phyloP scores from a whole-genome alignment of 2,888 invertebrate species.

The Cheilosia grossa region DNA sequence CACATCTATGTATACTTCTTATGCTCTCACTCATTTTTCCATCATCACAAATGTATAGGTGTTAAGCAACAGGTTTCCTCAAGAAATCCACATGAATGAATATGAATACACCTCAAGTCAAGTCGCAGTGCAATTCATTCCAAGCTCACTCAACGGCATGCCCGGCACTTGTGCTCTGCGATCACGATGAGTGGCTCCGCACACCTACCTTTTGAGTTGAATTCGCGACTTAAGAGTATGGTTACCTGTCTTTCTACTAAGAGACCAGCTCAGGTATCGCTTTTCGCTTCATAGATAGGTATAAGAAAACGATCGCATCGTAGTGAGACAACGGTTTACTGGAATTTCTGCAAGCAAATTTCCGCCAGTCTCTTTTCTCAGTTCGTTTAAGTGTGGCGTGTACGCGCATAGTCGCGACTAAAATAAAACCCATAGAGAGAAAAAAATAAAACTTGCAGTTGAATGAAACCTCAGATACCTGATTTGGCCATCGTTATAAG shows the following conservation, averaged over 20 bases:
- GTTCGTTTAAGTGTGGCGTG: slow-evolving; percentile 57
- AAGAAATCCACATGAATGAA: slow-evolving; percentile 25
- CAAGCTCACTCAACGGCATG: slow-evolving; percentile 32
- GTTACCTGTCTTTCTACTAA: slow-evolving; percentile 23
- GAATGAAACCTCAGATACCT: slow-evolving; percentile 54
- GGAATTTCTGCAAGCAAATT: slow-evolving; percentile 56
- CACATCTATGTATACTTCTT: too few relatives aligned
- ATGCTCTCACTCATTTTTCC: background rate
- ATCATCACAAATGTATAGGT: slow-evolving; percentile 42
- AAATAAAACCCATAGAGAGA: slow-evolving; percentile 22
- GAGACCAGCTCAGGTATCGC: slow-evolving; percentile 18
- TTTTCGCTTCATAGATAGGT: slow-evolving; percentile 11
- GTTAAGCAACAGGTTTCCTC: slow-evolving; percentile 49
- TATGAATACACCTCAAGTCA: slow-evolving; percentile 46
- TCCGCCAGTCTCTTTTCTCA: slow-evolving; percentile 64
- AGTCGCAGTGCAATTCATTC: slow-evolving; percentile 27
- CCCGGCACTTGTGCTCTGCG: background rate
- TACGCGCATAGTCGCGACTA: slow-evolving; percentile 34
- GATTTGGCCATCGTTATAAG: slow-evolving; percentile 54
- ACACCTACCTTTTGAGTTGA: slow-evolving; percentile 44
- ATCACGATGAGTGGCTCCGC: slow-evolving; percentile 27
- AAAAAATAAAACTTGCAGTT: slow-evolving; percentile 34
- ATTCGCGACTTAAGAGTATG: slow-evolving; percentile 27
- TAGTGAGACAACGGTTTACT: slow-evolving; percentile 33
- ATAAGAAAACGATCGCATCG: slow-evolving; percentile 9